Conservation (phyloP, 2,797 vertebrate species). For the Gymnothorax reevesii region DNA sequence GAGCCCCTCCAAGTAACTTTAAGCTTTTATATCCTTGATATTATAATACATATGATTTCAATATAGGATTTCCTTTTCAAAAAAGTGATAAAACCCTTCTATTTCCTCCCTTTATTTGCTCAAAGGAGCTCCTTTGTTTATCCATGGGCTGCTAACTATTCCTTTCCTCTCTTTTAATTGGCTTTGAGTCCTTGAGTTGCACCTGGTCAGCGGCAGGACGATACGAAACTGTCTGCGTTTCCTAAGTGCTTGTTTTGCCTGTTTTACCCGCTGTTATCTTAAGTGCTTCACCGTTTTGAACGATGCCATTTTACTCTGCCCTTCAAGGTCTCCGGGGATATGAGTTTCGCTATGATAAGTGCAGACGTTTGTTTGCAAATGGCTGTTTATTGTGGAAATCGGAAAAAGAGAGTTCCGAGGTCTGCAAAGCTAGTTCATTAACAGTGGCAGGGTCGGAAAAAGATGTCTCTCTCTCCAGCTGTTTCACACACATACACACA, state of each 20-base stretch:
- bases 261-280: background rate
- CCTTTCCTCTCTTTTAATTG: conserved; percentile 49
- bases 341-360: background rate
- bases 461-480: background rate
- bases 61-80: background rate
- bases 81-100: background rate
- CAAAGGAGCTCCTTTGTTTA: conserved; percentile 36
- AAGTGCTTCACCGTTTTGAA: conserved; percentile 3
- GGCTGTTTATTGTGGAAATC: background rate
- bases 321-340: background rate
- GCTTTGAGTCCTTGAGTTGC: conserved; percentile 58
- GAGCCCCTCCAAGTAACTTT: background rate
- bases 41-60: background rate
- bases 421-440: background rate
- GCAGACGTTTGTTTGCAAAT: conserved; percentile 2
- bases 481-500: background rate
- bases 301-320: background rate
- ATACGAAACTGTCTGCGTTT: conserved; percentile 26
- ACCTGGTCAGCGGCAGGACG: conserved; percentile 50
- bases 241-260: conserved; percentile 6
- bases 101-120: conserved; percentile 7
- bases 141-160: conserved; percentile 40
- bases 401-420: background rate
- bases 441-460: background rate
- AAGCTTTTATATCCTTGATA: background rate